Base-by-base conservation (phyloP, 2,113 vertebrate species). In the Octodon degus region DNA sequence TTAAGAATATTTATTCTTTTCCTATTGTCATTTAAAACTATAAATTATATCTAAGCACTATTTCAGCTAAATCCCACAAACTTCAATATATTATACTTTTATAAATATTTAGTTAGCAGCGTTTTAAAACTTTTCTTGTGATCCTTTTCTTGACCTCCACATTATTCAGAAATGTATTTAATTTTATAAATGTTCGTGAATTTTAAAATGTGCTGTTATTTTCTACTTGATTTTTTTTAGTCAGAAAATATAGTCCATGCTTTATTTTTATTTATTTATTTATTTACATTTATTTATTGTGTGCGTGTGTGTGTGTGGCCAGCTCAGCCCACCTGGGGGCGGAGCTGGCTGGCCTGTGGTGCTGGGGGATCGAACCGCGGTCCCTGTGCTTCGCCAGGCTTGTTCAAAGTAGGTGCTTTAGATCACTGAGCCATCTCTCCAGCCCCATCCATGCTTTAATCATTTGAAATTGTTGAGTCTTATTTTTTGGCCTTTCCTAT, bases 171-270 rank as follows among this genome's bases (percentile, higher is more conserved):
- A 60, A 7, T 70, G 11, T 53, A 19, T 72, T 89, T 60, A 70
- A 62, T 47, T 53, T 62, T 89, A 9, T 17, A 89, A 53, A 17
- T 86, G 53, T 70, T 90, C 70, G 55, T 16, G 10, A 34, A 65
- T 93, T 90, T 81, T 47, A 90, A 58, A 19, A 76, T 83, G 58
- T 92, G 7, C 72, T 32, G 2, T 25, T 77, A 77, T 68, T 96
- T 96, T 37, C n/a, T 72, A n/a, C n/a, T 86, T 47, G 27, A 86
- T 62, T 90, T 89, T 20, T 79, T 76, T 20, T 62, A 74, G 43
- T 37, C 11, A 76, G 5, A 84, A 20, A 25, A 37, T 72, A 34
- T 80, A 32, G 5, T 37, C 22, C 5, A 84, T 16, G 55, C 65
- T 60, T 77, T 30, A 95, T n/a, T n/a, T n/a, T n/a, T n/a, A n/a